Evolutionary conservation across 2,888 invertebrate species (phyloP).

Genomic region (Dorcus hopei): DNA sequence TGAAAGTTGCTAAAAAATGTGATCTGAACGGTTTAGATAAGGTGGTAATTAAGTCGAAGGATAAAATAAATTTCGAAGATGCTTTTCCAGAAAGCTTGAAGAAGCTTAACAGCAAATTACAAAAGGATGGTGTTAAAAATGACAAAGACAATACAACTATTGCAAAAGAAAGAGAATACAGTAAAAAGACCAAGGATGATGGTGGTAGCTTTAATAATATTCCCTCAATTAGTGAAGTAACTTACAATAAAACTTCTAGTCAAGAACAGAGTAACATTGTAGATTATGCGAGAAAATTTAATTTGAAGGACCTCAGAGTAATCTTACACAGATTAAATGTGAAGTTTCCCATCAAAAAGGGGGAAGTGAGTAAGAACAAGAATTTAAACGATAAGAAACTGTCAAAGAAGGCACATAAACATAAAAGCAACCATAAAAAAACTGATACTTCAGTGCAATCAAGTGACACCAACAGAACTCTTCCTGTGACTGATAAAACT

Average conservation of each 20-base stretch:
- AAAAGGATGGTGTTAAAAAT: not conserved
- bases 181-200: not conserved
- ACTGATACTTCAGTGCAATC: not conserved
- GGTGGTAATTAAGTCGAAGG: not conserved
- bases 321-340: slow-evolving; percentile 17
- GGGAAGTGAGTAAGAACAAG: slow-evolving; percentile 22
- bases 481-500: slow-evolving; percentile 11
- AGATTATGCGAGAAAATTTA: slow-evolving; percentile 22
- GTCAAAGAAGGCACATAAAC: slow-evolving; percentile 26
- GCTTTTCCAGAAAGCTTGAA: slow-evolving; percentile 5
- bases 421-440: not conserved
- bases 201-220: not conserved
- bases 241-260: slow-evolving; percentile 12
- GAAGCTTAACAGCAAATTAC: not conserved
- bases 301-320: slow-evolving; percentile 21
- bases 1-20: no score
- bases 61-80: slow-evolving; percentile 4
- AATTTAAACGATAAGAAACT: slow-evolving; percentile 16
- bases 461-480: not conserved
- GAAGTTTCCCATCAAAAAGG: slow-evolving; percentile 12
- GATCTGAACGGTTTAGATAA: no score
- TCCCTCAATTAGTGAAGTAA: slow-evolving; percentile 5
- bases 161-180: not conserved
- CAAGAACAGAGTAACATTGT: slow-evolving; percentile 15
- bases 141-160: not conserved